Percentiles rank a stretch among this genome's conserved stretches.
Conservation (phyloP, 2,113 vertebrate genomes). For the zebrafish (Danio rerio) region DNA sequence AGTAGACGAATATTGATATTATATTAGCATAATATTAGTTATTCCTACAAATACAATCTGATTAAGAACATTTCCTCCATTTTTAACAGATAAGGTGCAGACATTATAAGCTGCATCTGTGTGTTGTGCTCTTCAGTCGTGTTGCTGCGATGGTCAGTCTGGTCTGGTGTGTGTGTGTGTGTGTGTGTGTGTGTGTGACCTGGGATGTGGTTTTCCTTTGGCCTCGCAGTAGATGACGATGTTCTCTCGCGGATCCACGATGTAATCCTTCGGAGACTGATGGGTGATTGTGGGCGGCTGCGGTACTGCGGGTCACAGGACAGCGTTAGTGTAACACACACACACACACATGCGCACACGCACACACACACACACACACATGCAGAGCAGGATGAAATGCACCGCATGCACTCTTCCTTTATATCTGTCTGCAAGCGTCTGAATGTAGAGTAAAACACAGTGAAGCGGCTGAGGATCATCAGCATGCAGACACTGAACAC, state of each 20-base stretch:
- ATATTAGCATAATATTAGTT: too few species aligned
- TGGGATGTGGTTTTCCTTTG: conserved; percentile 94
- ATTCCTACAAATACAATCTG: too few species aligned
- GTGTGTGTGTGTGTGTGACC: conserved; percentile 70
- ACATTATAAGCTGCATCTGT: too few species aligned
- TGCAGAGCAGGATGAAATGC: not conserved
- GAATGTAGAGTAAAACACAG: not conserved
- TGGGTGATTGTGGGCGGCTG: conserved; percentile 95
- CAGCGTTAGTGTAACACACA: not conserved
- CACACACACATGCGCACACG: not conserved
- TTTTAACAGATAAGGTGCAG: too few species aligned
- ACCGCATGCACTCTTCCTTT: not conserved
- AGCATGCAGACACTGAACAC: too few species aligned
- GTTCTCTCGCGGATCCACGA: conserved; percentile 95
- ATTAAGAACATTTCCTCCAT: too few species aligned
- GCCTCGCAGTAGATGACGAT: conserved; percentile 96
- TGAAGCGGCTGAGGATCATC: not conserved
- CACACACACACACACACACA: not conserved
- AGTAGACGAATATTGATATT: too few species aligned
- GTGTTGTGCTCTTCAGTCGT: not conserved
- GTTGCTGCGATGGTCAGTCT: not conserved
- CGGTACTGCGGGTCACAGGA: conserved; percentile 78
- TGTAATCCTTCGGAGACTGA: conserved; percentile 97
- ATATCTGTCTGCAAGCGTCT: too few species aligned
- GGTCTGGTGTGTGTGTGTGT: too few species aligned